A percentile compares a stretch with the other conserved stretches of the same genome.
Evolutionary conservation across 2,797 vertebrate genomes (phyloP).

Genomic region (Pangasius macronema): DNA sequence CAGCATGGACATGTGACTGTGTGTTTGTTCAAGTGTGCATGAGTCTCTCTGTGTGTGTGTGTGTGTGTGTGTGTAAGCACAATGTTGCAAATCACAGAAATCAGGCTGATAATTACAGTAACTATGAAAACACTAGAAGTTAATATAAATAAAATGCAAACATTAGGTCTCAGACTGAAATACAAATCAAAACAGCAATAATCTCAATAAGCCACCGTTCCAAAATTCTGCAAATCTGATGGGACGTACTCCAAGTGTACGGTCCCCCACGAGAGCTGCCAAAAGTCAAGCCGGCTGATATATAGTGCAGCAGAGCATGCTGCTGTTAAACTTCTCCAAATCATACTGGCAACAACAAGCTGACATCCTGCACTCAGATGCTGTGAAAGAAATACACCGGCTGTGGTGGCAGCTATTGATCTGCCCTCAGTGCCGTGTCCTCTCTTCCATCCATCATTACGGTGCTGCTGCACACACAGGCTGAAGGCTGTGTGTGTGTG

Average conservation of each 20-base stretch:
- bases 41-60: not conserved
- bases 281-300: slow-evolving; percentile 49
- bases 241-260: not conserved
- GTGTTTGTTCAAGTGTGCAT: slow-evolving; percentile 23
- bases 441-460: slow-evolving; percentile 59
- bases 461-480: slow-evolving; percentile 33
- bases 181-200: not conserved
- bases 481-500: slow-evolving; percentile 18
- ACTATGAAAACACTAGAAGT: not conserved
- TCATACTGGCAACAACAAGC: slow-evolving; percentile 58
- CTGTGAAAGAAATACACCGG: slow-evolving; percentile 58
- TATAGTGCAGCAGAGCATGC: slow-evolving; percentile 40
- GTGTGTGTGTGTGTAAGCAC: not conserved
- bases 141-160: not conserved
- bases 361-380: slow-evolving; percentile 53
- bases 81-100: slow-evolving; percentile 1
- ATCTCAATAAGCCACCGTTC: not conserved
- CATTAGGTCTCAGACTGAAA: not conserved
- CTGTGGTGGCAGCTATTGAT: slow-evolving; percentile 57
- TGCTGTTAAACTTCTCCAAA: slow-evolving; percentile 60
- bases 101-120: not conserved
- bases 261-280: slow-evolving; percentile 13
- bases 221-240: not conserved
- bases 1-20: slow-evolving; percentile 22
- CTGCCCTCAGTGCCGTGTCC: slow-evolving; percentile 52